These are phyloP conservation scores for Oenanthe oenanthe DNA, from an alignment of 2,113 vertebrate species.

Conservation along the genomic window DNA sequence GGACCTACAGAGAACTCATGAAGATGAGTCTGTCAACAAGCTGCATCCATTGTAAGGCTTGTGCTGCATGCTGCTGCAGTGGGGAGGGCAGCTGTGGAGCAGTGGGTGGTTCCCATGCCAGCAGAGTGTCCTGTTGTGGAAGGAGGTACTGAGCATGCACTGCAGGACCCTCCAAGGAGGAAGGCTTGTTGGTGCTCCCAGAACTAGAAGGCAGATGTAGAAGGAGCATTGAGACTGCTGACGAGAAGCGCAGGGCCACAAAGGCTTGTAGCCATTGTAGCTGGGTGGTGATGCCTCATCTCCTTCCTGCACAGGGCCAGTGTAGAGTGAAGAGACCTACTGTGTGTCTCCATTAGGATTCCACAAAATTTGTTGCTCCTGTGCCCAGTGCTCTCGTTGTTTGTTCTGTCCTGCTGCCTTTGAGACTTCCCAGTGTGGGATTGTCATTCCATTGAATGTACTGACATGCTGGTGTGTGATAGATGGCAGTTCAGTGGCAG, in stretches of 20 bases:
- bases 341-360: background rate
- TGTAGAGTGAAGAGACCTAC: background rate
- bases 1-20: conserved; percentile 96
- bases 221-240: background rate
- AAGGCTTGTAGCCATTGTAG: background rate
- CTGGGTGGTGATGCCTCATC: background rate
- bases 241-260: background rate
- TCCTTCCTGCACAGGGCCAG: background rate
- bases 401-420: background rate
- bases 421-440: background rate
- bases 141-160: background rate
- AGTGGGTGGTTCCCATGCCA: background rate
- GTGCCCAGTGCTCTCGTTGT: background rate
- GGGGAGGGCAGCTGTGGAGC: background rate
- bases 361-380: background rate
- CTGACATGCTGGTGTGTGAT: background rate
- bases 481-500: background rate
- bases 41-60: conserved; percentile 90
- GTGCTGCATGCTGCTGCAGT: background rate
- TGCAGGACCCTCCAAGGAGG: background rate
- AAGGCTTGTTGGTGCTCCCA: background rate
- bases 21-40: conserved; percentile 98
- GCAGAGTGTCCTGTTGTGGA: background rate
- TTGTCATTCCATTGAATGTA: background rate
- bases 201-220: background rate